Conservation (phyloP, 1,140 invertebrate species). For the Yoshiicerus persimilis region DNA sequence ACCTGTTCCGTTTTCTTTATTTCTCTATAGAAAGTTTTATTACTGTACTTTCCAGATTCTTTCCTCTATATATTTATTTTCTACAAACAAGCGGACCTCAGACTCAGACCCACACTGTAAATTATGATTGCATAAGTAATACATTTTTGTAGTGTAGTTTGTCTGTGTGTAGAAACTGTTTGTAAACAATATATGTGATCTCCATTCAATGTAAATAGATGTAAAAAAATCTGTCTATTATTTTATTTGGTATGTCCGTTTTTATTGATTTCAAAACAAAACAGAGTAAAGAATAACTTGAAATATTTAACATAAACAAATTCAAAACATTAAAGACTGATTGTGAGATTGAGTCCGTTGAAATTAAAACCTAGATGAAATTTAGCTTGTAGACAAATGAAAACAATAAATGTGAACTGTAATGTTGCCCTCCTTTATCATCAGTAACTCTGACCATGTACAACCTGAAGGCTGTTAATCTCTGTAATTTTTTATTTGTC, state of each 20-base stretch:
- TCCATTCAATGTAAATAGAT: too few species aligned
- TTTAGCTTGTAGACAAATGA: neutral
- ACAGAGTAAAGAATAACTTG: too few species aligned
- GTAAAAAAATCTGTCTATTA: too few species aligned
- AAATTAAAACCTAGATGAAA: neutral
- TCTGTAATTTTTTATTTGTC: constrained; percentile 6
- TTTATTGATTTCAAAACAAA: too few species aligned
- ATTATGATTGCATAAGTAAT: neutral
- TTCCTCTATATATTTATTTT: neutral
- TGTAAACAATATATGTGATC: neutral
- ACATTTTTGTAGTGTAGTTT: too few species aligned
- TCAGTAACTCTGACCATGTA: constrained; percentile 4
- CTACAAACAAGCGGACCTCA: too few species aligned
- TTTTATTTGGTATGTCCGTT: too few species aligned
- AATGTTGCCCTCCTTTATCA: neutral
- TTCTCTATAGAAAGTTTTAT: neutral
- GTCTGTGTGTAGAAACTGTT: neutral
- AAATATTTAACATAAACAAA: neutral
- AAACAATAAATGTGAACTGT: neutral
- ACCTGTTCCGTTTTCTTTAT: neutral
- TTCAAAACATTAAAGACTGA: neutral
- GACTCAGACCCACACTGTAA: neutral
- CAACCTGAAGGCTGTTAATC: constrained; percentile 29
- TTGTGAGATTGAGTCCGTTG: neutral
- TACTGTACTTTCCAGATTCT: neutral